Evolutionary conservation across 2,797 vertebrate genomes (phyloP).

Genomic region (Epinephelus malabaricus): DNA sequence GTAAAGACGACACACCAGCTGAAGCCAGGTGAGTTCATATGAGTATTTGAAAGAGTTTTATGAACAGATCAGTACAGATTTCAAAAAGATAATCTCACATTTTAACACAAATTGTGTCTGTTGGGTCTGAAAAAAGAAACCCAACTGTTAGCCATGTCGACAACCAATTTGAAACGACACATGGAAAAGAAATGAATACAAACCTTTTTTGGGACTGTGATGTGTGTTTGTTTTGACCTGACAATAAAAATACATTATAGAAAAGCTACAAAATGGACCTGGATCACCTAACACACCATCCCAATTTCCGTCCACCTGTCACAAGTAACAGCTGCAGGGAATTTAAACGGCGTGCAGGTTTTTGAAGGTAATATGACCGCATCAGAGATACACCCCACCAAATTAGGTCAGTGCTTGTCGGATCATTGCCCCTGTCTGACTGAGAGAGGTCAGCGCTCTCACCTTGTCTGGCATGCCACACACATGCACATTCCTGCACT

Average conservation of each 20-base stretch:
- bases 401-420: constrained; percentile 77
- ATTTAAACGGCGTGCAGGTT: constrained; percentile 35
- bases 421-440: constrained; percentile 68
- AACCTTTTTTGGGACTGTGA: too few relatives aligned
- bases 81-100: too few relatives aligned
- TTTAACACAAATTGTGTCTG: too few relatives aligned
- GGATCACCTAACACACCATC: constrained; percentile 20
- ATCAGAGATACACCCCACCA: constrained; percentile 62
- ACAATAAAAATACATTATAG: neutral
- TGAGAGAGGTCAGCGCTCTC: constrained; percentile 69
- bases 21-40: too few relatives aligned
- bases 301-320: constrained; percentile 53
- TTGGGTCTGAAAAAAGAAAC: too few relatives aligned
- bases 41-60: too few relatives aligned
- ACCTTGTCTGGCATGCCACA: constrained; percentile 71
- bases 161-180: too few relatives aligned
- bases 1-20: too few relatives aligned
- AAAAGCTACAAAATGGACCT: neutral
- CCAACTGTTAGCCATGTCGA: too few relatives aligned
- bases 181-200: too few relatives aligned
- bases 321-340: constrained; percentile 65
- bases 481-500: constrained; percentile 15
- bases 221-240: neutral
- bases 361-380: constrained; percentile 72
- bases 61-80: too few relatives aligned